Evolutionary conservation across 2,797 vertebrate species (phyloP).

Genomic region (Lates japonicus): DNA sequence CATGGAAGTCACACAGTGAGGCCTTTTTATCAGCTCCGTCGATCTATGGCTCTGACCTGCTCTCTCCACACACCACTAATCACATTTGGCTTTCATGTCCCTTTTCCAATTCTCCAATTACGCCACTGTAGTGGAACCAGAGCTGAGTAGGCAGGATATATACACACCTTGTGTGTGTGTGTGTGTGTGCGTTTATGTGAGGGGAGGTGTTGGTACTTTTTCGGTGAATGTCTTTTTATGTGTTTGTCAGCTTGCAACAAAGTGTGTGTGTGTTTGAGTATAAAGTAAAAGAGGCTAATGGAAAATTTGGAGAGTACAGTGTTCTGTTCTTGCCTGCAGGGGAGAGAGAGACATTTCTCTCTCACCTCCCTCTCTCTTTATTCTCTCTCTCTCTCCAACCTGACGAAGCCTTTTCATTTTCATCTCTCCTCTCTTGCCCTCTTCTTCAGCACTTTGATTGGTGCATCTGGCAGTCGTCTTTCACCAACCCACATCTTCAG

Average conservation of each 20-base stretch:
- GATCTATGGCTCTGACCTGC: constrained; percentile 37
- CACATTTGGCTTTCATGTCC: constrained; percentile 44
- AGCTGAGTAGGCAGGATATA: constrained; percentile 32
- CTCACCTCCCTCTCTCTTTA: neutral
- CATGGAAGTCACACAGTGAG: neutral
- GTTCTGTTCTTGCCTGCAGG: constrained; percentile 4
- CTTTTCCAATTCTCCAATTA: constrained; percentile 48
- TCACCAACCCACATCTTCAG: neutral
- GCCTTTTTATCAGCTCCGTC: constrained; percentile 15
- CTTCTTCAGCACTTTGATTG: constrained; percentile 18
- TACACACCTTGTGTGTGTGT: neutral
- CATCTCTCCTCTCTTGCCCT: neutral
- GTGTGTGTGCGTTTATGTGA: neutral
- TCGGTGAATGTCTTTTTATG: neutral
- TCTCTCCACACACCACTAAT: constrained; percentile 35
- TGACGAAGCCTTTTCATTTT: constrained; percentile 21
- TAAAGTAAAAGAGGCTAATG: constrained; percentile 2
- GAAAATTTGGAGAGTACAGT: constrained; percentile 2
- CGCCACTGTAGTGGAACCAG: constrained; percentile 23
- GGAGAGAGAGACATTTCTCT: neutral
- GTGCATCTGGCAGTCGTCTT: neutral
- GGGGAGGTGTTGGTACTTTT: neutral
- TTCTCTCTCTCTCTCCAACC: constrained; percentile 20
- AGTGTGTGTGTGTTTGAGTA: neutral
- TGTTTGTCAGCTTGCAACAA: neutral